A percentile compares a stretch with the other conserved stretches of the same genome.
Conservation (phyloP, 2,888 invertebrate species). For the Cheilosia vulpina region DNA sequence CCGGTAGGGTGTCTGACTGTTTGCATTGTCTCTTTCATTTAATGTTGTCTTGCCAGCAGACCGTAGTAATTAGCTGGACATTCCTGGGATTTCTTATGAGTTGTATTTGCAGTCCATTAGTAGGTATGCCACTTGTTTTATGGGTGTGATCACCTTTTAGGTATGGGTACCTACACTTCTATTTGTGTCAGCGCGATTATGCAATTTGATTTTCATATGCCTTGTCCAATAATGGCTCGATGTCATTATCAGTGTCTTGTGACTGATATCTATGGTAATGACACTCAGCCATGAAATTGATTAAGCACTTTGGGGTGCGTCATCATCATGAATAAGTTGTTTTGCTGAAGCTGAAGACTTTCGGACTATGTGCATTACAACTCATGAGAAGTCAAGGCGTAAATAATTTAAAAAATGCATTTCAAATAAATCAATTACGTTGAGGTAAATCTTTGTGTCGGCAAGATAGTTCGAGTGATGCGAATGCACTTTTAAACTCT, state of each 20-base stretch:
- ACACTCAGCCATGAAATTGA: constrained; percentile 14
- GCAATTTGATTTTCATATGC: constrained; percentile 32
- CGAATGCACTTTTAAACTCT: too few species aligned
- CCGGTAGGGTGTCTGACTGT: constrained; percentile 1
- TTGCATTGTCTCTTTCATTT: constrained; percentile 38
- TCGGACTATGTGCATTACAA: neutral
- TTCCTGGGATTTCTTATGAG: constrained; percentile 20
- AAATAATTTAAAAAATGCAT: constrained; percentile 17
- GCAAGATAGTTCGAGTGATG: too few species aligned
- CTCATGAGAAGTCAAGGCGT: neutral
- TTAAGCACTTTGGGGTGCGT: constrained; percentile 17
- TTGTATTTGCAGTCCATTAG: constrained; percentile 45
- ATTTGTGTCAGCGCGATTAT: constrained; percentile 39
- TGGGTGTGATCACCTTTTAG: constrained; percentile 48
- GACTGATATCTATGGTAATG: constrained; percentile 28
- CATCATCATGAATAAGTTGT: constrained; percentile 18
- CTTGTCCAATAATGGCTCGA: constrained; percentile 35
- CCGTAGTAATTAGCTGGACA: constrained; percentile 44
- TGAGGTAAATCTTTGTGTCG: neutral
- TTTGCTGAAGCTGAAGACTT: neutral
- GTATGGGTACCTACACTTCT: constrained; percentile 7
- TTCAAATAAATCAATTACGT: constrained; percentile 5
- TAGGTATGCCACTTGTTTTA: constrained; percentile 17
- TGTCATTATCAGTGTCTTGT: constrained; percentile 43
- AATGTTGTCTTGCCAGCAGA: constrained; percentile 8